A percentile compares a stretch with the other conserved stretches of the same genome.
Conservation (phyloP, 2,888 invertebrate genomes). For the Chymomyza amoena region DNA sequence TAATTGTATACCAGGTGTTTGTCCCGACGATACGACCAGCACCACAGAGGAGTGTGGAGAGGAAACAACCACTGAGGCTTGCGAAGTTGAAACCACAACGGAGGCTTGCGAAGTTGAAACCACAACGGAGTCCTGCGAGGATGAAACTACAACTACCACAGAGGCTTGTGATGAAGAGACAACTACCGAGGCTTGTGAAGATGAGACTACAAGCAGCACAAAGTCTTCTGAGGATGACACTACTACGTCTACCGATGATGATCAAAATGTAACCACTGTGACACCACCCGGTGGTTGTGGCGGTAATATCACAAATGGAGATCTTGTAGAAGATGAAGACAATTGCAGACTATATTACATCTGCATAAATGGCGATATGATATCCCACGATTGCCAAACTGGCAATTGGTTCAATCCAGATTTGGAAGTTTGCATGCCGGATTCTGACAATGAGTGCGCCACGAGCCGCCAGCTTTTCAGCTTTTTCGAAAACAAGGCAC, state of each 20-base stretch:
- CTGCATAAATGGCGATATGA: constrained; percentile 56
- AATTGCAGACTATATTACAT: constrained; percentile 59
- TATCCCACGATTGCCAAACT: constrained; percentile 49
- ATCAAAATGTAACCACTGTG: background rate
- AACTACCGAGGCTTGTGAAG: background rate
- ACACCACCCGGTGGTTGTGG: constrained; percentile 39
- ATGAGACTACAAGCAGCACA: background rate
- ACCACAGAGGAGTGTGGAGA: constrained; percentile 8
- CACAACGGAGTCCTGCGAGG: background rate
- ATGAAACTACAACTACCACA: constrained; percentile 2
- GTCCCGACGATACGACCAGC: constrained; percentile 31
- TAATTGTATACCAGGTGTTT: constrained; percentile 51
- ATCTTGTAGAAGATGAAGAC: constrained; percentile 40
- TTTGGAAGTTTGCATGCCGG: constrained; percentile 11
- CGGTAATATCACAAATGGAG: constrained; percentile 46
- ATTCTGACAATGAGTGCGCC: background rate
- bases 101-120: background rate
- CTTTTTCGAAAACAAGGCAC: constrained; percentile 37
- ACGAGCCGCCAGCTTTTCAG: background rate
- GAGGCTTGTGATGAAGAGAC: constrained; percentile 9
- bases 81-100: background rate
- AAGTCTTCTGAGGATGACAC: background rate
- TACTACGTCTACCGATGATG: background rate
- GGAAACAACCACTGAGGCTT: constrained; percentile 1
- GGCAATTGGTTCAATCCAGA: constrained; percentile 58